Percentiles rank a stretch among this genome's conserved stretches.
These are phyloP conservation scores for Aleadryas rufinucha DNA, from an alignment of 2,113 vertebrate genomes.

Conservation along the genomic window DNA sequence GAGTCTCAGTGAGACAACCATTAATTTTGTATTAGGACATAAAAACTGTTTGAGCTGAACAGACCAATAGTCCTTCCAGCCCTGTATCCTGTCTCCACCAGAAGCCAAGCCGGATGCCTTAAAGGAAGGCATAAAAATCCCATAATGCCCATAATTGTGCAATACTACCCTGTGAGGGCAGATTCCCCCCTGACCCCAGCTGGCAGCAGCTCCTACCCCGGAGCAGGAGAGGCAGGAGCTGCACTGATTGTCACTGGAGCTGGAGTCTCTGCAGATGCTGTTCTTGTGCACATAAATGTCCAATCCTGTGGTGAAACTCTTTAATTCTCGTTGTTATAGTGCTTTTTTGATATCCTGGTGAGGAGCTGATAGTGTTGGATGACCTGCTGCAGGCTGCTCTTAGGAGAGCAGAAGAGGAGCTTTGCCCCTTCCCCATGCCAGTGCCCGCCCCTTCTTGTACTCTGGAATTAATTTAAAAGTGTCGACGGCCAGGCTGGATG, in stretches of 20 bases:
- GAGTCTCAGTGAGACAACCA: background rate
- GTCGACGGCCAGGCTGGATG: background rate
- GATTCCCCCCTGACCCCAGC: slow-evolving; percentile 24
- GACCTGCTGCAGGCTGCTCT: background rate
- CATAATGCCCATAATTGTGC: slow-evolving; percentile 36
- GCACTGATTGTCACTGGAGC: slow-evolving; percentile 2
- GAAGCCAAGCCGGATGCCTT: slow-evolving; percentile 2
- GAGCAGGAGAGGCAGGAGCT: slow-evolving; percentile 28
- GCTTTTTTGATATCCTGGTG: background rate
- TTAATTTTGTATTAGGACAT: slow-evolving; percentile 63
- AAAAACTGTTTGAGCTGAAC: slow-evolving; percentile 48
- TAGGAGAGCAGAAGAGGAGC: background rate
- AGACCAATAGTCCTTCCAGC: background rate
- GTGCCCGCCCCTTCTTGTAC: background rate
- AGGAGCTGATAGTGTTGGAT: background rate
- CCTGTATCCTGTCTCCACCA: slow-evolving; percentile 10
- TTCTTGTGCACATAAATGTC: background rate
- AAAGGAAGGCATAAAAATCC: slow-evolving; percentile 49
- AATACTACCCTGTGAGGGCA: background rate
- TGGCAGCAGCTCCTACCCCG: background rate
- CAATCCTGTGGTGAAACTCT: background rate
- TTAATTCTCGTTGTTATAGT: background rate
- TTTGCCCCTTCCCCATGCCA: background rate
- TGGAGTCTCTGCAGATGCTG: background rate
- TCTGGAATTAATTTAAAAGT: background rate